A percentile compares a stretch with the other conserved stretches of the same genome.
phyloP scores from a whole-genome alignment of 2,888 invertebrate genomes.

The Polietes domitor region DNA sequence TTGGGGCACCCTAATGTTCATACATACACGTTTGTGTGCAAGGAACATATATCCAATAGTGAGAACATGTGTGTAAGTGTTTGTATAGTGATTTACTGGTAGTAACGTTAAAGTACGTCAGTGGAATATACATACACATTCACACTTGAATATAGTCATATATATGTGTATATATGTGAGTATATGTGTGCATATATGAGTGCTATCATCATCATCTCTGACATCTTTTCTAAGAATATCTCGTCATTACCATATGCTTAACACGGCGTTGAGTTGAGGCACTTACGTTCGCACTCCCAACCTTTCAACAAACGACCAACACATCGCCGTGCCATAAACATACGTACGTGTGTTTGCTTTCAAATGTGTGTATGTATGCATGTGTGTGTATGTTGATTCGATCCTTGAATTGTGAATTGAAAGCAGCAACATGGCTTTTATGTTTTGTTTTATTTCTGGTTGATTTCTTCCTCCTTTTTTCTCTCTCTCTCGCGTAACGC shows the following conservation, averaged over 20 bases:
- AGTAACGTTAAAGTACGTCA: background rate
- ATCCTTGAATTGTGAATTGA: background rate
- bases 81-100: background rate
- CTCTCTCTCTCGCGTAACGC: background rate
- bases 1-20: no score
- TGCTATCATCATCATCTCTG: background rate
- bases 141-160: background rate
- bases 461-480: background rate
- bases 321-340: background rate
- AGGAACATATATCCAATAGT: background rate
- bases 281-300: background rate
- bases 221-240: background rate
- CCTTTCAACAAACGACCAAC: background rate
- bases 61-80: background rate
- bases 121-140: background rate
- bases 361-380: background rate
- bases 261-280: background rate
- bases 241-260: slow-evolving; percentile 1
- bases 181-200: background rate
- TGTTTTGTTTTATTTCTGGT: background rate
- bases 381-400: background rate
- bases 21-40: background rate
- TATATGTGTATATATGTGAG: background rate
- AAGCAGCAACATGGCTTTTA: background rate
- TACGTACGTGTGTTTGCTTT: background rate